Evolutionary conservation across 2,113 vertebrate genomes (phyloP).

Genomic region (Monopterus albus): DNA sequence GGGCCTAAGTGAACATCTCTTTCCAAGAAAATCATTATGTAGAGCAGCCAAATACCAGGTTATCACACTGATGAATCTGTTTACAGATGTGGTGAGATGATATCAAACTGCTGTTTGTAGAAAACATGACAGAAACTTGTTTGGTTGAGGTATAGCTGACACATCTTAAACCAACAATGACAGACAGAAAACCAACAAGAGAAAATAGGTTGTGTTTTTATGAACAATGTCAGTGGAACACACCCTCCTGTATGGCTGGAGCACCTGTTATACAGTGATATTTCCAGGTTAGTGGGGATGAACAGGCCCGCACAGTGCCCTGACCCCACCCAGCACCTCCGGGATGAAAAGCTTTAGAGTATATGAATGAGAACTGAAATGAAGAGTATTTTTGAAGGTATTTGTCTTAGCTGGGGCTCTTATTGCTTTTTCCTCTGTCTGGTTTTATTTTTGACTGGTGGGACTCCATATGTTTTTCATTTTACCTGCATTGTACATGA

Average conservation of each 20-base stretch:
- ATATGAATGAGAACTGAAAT: background rate
- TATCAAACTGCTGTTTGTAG: background rate
- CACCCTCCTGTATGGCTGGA: too few species aligned
- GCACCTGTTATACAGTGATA: too few species aligned
- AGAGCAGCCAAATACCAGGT: constrained; percentile 10
- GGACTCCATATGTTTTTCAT: background rate
- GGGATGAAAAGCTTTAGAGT: background rate
- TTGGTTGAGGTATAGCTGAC: background rate
- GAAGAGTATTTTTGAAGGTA: too few species aligned
- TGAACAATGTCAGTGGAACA: too few species aligned
- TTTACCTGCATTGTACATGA: background rate
- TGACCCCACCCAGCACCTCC: background rate
- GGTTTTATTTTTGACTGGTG: background rate
- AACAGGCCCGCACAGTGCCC: background rate
- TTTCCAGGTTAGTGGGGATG: too few species aligned
- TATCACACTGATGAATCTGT: constrained; percentile 11
- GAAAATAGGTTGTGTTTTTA: background rate
- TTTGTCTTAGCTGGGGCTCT: background rate
- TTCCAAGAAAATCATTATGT: background rate
- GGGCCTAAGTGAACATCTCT: background rate
- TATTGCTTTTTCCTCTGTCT: background rate
- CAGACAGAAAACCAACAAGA: background rate
- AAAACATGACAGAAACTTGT: constrained; percentile 8
- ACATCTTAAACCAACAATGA: too few species aligned
- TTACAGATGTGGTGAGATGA: background rate